phyloP scores from a whole-genome alignment of 2,888 invertebrate species.

The Nemurella pictetii region DNA sequence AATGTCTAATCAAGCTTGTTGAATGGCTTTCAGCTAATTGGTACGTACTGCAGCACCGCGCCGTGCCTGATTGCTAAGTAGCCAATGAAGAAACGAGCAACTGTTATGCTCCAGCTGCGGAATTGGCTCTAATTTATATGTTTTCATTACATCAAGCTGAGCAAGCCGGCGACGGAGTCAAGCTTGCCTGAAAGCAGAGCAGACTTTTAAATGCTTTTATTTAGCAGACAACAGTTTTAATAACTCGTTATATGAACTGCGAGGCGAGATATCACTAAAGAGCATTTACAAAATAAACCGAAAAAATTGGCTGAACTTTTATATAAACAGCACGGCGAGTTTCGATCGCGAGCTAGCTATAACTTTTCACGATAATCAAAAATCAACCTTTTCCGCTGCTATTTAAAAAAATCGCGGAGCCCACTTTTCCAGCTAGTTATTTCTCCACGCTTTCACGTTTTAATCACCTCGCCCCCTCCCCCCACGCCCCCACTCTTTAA shows the following conservation, averaged over 20 bases:
- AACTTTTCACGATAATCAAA: too few species aligned
- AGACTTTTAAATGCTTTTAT: background rate
- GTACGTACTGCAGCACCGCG: background rate
- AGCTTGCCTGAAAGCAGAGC: background rate
- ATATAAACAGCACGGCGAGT: too few species aligned
- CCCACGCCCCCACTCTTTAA: too few species aligned
- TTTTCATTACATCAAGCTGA: constrained; percentile 6
- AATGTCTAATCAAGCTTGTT: constrained; percentile 17
- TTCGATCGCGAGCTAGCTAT: too few species aligned
- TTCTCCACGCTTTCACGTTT: background rate
- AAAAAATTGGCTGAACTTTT: too few species aligned
- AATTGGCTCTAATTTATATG: constrained; percentile 22
- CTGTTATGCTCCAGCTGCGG: background rate
- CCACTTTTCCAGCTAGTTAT: background rate
- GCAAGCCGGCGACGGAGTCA: background rate
- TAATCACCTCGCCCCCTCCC: background rate
- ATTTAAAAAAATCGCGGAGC: background rate
- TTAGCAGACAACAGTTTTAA: background rate
- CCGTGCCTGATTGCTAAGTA: background rate
- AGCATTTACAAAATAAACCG: too few species aligned
- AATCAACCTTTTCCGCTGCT: too few species aligned
- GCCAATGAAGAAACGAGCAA: background rate
- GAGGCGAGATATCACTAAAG: too few species aligned
- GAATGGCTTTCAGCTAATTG: background rate
- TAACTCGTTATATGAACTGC: background rate